phyloP scores from a whole-genome alignment of 2,797 vertebrate genomes.

The Pelobates cultripes region DNA sequence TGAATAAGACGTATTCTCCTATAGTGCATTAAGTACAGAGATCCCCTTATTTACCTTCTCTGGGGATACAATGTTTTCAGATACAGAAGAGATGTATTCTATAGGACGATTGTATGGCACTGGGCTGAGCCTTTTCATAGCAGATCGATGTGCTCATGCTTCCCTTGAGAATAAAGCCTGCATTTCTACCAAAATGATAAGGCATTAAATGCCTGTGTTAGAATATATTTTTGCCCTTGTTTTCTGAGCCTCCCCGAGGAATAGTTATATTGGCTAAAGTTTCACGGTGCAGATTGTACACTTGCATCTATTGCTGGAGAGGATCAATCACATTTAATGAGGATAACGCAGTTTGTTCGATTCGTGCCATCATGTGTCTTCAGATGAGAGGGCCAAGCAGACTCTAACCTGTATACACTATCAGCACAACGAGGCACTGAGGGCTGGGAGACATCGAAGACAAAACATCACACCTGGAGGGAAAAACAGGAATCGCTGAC shows the following conservation, averaged over 20 bases:
- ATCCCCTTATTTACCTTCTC: not conserved
- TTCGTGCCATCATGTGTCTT: not conserved
- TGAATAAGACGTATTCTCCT: too few species aligned
- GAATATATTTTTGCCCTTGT: slow-evolving; percentile 8
- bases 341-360: slow-evolving; percentile 13
- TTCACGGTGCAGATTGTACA: slow-evolving; percentile 6
- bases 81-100: not conserved
- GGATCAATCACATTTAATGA: slow-evolving; percentile 44
- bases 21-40: not conserved
- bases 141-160: slow-evolving; percentile 27
- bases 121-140: not conserved
- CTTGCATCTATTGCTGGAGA: not conserved
- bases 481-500: too few species aligned
- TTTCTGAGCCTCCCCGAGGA: slow-evolving; percentile 1
- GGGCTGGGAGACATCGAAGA: too few species aligned
- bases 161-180: not conserved
- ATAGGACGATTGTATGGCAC: slow-evolving; percentile 14
- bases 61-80: not conserved
- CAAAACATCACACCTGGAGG: too few species aligned
- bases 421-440: too few species aligned
- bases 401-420: too few species aligned
- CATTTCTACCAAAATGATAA: slow-evolving; percentile 28
- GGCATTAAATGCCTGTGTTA: slow-evolving; percentile 3
- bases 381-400: not conserved
- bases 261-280: slow-evolving; percentile 11